phyloP scores from a whole-genome alignment of 2,797 vertebrate species.

The Lithobates sylvaticus region DNA sequence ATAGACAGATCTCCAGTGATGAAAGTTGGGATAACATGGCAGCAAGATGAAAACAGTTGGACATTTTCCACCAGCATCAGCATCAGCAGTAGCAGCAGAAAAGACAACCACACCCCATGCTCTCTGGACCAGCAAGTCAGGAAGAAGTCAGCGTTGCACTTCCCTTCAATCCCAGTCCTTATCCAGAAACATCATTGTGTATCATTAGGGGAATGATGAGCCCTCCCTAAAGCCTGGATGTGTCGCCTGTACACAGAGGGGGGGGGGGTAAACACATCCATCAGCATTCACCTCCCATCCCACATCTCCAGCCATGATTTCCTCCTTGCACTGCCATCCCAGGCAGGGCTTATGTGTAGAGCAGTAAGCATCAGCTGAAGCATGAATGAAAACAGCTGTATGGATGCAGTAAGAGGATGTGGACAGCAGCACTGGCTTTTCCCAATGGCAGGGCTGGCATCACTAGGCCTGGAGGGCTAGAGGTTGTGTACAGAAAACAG shows the following conservation, averaged over 20 bases:
- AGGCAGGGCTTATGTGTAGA: neutral
- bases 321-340: neutral
- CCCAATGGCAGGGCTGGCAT: neutral
- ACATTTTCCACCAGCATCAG: conserved; percentile 39
- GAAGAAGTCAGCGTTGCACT: conserved; percentile 41
- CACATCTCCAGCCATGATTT: neutral
- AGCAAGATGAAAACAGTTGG: conserved; percentile 19
- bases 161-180: conserved; percentile 5
- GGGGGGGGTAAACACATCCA: neutral
- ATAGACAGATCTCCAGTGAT: no score
- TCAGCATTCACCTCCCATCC: neutral
- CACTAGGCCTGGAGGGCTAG: conserved; percentile 34
- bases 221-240: neutral
- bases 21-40: conserved; percentile 24
- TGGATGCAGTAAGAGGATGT: neutral
- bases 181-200: neutral
- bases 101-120: conserved; percentile 59
- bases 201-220: neutral
- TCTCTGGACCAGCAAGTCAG: conserved; percentile 50
- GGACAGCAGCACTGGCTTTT: neutral
- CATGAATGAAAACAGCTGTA: conserved; percentile 1
- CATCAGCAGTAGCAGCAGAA: conserved; percentile 1
- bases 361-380: neutral
- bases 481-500: neutral
- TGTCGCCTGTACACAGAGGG: neutral